Base-by-base conservation (phyloP, 2,797 vertebrate species). In the Eutrigla gurnardus region DNA sequence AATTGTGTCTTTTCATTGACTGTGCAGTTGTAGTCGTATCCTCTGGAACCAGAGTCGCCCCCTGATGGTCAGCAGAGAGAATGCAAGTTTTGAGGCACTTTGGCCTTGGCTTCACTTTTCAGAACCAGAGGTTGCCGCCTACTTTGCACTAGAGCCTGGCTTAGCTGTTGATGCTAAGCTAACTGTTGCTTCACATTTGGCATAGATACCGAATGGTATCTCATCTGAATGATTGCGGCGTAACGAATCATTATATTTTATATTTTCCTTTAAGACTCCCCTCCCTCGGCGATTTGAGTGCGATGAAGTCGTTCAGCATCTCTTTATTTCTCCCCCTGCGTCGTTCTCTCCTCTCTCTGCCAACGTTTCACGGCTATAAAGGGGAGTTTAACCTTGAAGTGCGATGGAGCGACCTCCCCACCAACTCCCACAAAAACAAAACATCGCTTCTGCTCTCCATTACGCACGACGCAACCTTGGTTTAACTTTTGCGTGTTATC, bases 401-500 rank as follows among this genome's bases (percentile, higher is more conserved):
- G 81, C 75, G 80, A 85, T 68, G 79, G 73, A 82, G 76, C 64
- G 66, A 52, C 75, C 70, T 25, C 25, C 25, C 25, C 25, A 25
- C 59, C 77, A 46, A 78, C 85, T 78, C 89, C 79, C 77, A 77
- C 77, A n/a, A 65, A 39, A 78, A 57, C 62, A 65, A 50, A 63
- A 72, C n/a, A 65, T 77, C 52, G 15, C 81, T 70, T 14, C 37
- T 62, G 69, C 65, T 84, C 74, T 75, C 66, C 60, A 83, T 75
- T 78, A 75, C 82, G 40, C 46, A 11, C 69, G 9, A 55, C 37
- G 85, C 82, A 88, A 89, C 89, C 88, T 87, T 86, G 86, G 66
- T 80, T 86, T 75, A 91, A 89, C 86, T 88, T 86, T 77, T 77
- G 59, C 54, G 65, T 88, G 80, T 83, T 79, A 82, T 86, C 71